These are phyloP conservation scores for Mastigias papua DNA, from an alignment of 30 jellyfish, hydroid and myxozoan genomes.

Conservation along the genomic window DNA sequence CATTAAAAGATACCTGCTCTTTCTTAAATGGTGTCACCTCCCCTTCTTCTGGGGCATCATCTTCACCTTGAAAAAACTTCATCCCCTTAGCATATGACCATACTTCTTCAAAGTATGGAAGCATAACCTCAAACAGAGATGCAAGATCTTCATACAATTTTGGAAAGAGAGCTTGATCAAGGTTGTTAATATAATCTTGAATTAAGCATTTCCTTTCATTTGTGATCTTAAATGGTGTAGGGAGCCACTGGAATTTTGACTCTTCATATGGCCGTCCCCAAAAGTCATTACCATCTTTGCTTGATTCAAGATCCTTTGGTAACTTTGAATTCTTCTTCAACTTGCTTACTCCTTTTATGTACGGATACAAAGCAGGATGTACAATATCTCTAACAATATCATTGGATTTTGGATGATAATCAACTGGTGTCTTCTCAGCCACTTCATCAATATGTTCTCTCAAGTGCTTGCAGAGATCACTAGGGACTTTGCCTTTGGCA, in stretches of 20 bases:
- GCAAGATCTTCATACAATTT: constrained; percentile 67
- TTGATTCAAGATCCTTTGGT: constrained; percentile 1
- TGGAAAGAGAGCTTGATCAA: constrained; percentile 59
- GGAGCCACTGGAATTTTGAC: constrained; percentile 88
- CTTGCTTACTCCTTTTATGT: constrained; percentile 70
- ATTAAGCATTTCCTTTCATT: constrained; percentile 69
- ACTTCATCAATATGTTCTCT: constrained; percentile 57
- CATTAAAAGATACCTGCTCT: constrained; percentile 50
- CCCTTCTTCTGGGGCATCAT: constrained; percentile 47
- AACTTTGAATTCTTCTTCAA: constrained; percentile 13
- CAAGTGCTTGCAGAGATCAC: constrained; percentile 33
- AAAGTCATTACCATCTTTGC: constrained; percentile 48
- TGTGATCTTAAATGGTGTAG: constrained; percentile 80
- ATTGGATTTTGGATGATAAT: constrained; percentile 84
- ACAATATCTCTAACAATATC: constrained; percentile 84
- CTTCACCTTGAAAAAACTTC: constrained; percentile 47
- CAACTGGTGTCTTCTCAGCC: constrained; percentile 72
- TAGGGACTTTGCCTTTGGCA: constrained; percentile 57
- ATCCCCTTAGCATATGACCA: constrained; percentile 88
- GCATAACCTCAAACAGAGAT: constrained; percentile 64
- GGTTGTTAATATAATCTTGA: constrained; percentile 76
- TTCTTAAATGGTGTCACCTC: constrained; percentile 45
- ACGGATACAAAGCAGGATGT: constrained; percentile 85
- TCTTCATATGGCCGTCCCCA: constrained; percentile 83
- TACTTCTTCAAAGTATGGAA: constrained; percentile 83